These are phyloP conservation scores for Ceyx melanurus DNA, from an alignment of 2,113 vertebrate genomes.

Conservation along the genomic window DNA sequence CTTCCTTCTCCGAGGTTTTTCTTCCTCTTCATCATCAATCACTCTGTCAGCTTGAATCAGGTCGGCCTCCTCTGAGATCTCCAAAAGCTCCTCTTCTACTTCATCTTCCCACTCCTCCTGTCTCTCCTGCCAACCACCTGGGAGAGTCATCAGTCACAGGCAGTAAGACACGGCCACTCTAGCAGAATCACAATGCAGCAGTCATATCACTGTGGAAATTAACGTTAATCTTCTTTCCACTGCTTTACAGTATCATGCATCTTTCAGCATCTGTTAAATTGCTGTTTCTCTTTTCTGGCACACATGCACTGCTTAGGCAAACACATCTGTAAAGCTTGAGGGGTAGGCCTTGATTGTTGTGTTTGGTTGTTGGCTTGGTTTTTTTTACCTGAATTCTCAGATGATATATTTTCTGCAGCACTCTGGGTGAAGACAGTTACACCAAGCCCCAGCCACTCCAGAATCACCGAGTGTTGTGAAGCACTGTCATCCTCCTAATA, in stretches of 20 bases:
- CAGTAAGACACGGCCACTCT: neutral
- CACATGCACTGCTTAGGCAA: neutral
- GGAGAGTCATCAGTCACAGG: neutral
- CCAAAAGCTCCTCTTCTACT: constrained; percentile 75
- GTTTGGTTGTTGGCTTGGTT: neutral
- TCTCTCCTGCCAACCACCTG: constrained; percentile 55
- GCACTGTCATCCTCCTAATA: constrained; percentile 54
- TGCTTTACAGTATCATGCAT: neutral
- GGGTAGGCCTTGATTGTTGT: no score
- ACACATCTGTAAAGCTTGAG: neutral
- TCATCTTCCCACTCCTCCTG: constrained; percentile 63
- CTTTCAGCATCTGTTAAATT: neutral
- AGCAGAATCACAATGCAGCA: neutral
- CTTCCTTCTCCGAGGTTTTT: constrained; percentile 20
- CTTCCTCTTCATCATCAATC: constrained; percentile 78
- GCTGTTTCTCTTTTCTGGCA: neutral
- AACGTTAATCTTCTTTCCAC: neutral
- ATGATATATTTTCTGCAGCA: constrained; percentile 38
- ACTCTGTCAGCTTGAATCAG: constrained; percentile 88
- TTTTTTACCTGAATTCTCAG: constrained; percentile 74
- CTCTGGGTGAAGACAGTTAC: constrained; percentile 67
- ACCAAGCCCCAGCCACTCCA: constrained; percentile 87
- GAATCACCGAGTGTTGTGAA: constrained; percentile 73
- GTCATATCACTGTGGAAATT: neutral
- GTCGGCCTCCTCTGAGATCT: constrained; percentile 86